These are phyloP conservation scores for Agrochola lota DNA, from an alignment of 2,888 invertebrate species.

Conservation along the genomic window DNA sequence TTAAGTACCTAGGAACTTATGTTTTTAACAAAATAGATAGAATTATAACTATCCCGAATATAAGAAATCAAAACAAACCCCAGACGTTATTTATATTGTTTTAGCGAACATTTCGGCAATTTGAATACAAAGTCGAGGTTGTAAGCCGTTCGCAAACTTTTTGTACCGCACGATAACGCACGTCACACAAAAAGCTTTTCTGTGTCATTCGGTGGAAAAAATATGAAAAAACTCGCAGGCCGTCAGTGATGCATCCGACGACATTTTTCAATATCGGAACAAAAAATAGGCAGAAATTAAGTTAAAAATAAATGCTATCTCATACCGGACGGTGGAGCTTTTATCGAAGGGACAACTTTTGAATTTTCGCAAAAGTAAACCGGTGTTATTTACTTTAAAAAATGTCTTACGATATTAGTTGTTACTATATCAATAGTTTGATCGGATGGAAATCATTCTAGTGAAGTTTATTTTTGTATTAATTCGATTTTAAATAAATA, in stretches of 20 bases:
- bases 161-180: slow-evolving; percentile 83
- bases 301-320: slow-evolving; percentile 70
- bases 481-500: slow-evolving; percentile 39
- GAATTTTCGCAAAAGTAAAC: slow-evolving; percentile 27
- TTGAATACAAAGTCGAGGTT: slow-evolving; percentile 82
- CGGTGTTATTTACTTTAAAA: slow-evolving; percentile 2
- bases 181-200: slow-evolving; percentile 89
- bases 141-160: slow-evolving; percentile 73
- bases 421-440: slow-evolving; percentile 11
- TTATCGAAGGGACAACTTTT: slow-evolving; percentile 58
- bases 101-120: slow-evolving; percentile 70
- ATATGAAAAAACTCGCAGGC: slow-evolving; percentile 73
- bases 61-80: slow-evolving; percentile 57
- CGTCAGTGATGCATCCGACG: slow-evolving; percentile 82
- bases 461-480: slow-evolving; percentile 24
- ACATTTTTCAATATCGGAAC: slow-evolving; percentile 86
- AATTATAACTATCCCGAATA: slow-evolving; percentile 40
- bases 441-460: slow-evolving; percentile 21
- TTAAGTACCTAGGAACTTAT: slow-evolving; percentile 9
- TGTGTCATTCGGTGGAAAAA: slow-evolving; percentile 84
- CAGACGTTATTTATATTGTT: slow-evolving; percentile 46
- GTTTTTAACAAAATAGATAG: slow-evolving; percentile 12
- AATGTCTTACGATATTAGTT: slow-evolving; percentile 22
- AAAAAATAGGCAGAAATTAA: slow-evolving; percentile 73
- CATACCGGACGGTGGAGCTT: slow-evolving; percentile 57